phyloP scores from a whole-genome alignment of 2,888 invertebrate species.

The Tolmerus cingulatus region DNA sequence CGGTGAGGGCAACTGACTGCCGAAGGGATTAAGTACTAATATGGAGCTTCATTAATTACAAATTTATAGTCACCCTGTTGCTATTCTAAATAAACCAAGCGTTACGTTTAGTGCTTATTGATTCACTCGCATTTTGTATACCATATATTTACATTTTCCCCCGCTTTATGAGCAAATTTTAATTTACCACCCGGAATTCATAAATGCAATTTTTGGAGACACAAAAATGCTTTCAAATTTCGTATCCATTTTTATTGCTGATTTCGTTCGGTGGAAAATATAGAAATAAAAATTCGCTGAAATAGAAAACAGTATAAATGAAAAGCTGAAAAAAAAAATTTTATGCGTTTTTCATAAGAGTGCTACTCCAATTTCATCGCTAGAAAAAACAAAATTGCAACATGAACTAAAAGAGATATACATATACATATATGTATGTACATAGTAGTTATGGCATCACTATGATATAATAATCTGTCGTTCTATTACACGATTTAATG shows the following conservation, averaged over 20 bases:
- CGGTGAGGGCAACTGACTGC: background rate
- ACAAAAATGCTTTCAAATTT: background rate
- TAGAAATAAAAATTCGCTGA: background rate
- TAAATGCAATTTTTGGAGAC: background rate
- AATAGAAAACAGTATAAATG: background rate
- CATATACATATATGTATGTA: too few species aligned
- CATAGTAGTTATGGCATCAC: too few species aligned
- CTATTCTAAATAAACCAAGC: background rate
- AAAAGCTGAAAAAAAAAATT: background rate
- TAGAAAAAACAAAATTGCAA: too few species aligned
- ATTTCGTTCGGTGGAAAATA: too few species aligned
- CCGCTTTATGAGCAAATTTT: background rate
- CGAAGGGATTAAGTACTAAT: slow-evolving; percentile 14
- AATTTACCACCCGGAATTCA: background rate
- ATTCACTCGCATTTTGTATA: background rate
- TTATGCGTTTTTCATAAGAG: too few species aligned
- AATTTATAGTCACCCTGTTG: background rate
- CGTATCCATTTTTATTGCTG: background rate
- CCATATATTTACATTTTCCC: background rate
- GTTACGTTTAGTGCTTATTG: background rate
- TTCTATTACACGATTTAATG: too few species aligned
- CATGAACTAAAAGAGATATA: too few species aligned
- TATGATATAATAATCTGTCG: too few species aligned
- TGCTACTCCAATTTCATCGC: too few species aligned
- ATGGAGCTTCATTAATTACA: slow-evolving; percentile 11